Conservation (phyloP, 2,888 invertebrate species). For the Argynnis bischoffii region DNA sequence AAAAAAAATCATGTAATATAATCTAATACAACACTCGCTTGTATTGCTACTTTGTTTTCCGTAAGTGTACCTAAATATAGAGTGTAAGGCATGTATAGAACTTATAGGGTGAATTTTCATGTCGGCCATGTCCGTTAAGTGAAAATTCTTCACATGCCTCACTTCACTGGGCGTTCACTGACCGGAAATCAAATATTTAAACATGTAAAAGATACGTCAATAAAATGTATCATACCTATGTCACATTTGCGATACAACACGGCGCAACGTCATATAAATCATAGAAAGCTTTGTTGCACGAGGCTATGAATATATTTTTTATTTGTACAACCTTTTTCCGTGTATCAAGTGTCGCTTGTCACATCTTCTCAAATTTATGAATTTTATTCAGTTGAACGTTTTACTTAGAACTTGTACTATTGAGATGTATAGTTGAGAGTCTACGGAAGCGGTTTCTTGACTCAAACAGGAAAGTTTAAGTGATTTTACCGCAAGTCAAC, state of each 20-base stretch:
- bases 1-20: no score
- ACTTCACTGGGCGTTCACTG: conserved; percentile 55
- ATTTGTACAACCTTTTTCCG: conserved; percentile 38
- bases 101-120: conserved; percentile 52
- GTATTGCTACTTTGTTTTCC: no score
- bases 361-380: conserved; percentile 45
- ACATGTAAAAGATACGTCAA: conserved; percentile 58
- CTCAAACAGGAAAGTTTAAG: conserved; percentile 23
- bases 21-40: no score
- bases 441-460: conserved; percentile 14
- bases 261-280: conserved; percentile 43
- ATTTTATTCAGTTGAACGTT: conserved; percentile 10
- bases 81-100: conserved; percentile 10
- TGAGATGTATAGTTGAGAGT: conserved; percentile 2
- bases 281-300: conserved; percentile 37
- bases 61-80: not conserved
- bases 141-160: conserved; percentile 62
- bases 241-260: conserved; percentile 42
- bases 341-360: conserved; percentile 43
- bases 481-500: conserved; percentile 18
- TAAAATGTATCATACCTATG: conserved; percentile 49
- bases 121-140: conserved; percentile 56
- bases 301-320: conserved; percentile 41
- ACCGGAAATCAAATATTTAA: conserved; percentile 56
- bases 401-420: conserved; percentile 9